Evolutionary conservation across 1,140 invertebrate species (phyloP).

Genomic region (Heliconius eleuchia): DNA sequence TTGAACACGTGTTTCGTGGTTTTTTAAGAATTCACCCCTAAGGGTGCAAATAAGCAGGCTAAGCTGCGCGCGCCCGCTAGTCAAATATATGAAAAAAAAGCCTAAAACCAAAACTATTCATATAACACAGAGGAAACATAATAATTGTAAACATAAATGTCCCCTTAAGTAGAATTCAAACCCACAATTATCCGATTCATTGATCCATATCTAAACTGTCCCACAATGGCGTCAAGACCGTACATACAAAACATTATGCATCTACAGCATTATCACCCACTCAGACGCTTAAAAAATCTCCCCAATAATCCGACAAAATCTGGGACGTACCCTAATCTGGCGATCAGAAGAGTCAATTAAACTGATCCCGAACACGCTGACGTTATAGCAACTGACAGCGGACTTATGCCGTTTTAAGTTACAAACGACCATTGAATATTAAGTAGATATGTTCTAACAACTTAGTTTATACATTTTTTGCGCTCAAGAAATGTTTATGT

Average conservation of each 20-base stretch:
- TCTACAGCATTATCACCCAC: slow-evolving; percentile 27
- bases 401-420: slow-evolving; percentile 16
- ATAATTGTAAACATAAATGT: too few species aligned
- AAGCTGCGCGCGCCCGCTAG: too few species aligned
- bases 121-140: too few species aligned
- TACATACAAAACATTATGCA: not conserved
- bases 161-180: too few species aligned
- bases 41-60: too few species aligned
- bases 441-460: not conserved
- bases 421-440: slow-evolving; percentile 2
- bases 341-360: slow-evolving; percentile 48
- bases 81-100: too few species aligned
- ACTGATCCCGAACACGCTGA: slow-evolving; percentile 33
- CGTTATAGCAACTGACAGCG: slow-evolving; percentile 25
- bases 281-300: slow-evolving; percentile 21
- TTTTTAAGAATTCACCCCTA: too few species aligned
- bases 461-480: not conserved
- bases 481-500: not conserved
- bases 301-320: slow-evolving; percentile 32
- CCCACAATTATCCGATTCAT: not conserved
- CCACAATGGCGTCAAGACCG: not conserved
- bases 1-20: too few species aligned
- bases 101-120: too few species aligned
- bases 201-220: not conserved
- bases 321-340: slow-evolving; percentile 39